A percentile compares a stretch with the other conserved stretches of the same genome.
Evolutionary conservation across 1,140 invertebrate genomes (phyloP).

Genomic region (Hyles euphorbiae): DNA sequence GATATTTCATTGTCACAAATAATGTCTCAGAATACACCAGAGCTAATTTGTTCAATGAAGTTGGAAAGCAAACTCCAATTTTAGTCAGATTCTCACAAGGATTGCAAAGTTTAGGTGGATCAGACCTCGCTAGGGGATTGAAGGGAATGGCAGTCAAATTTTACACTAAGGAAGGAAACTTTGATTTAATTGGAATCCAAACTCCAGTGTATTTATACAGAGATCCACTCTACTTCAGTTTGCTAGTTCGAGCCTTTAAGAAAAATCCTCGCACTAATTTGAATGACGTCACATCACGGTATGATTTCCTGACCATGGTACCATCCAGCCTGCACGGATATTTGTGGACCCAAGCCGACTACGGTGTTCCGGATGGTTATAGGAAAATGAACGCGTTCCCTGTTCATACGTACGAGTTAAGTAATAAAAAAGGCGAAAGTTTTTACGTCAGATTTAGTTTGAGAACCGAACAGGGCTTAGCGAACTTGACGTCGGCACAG

Average conservation of each 20-base stretch:
- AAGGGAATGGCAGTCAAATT: constrained; percentile 84
- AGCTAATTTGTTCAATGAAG: constrained; percentile 86
- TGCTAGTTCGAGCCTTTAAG: constrained; percentile 78
- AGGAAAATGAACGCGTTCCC: constrained; percentile 81
- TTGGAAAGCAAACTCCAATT: constrained; percentile 90
- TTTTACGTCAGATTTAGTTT: constrained; percentile 86
- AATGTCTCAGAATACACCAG: constrained; percentile 90
- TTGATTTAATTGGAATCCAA: constrained; percentile 79
- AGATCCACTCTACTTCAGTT: constrained; percentile 80
- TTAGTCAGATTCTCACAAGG: constrained; percentile 84
- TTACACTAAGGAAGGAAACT: constrained; percentile 86
- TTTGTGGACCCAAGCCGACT: constrained; percentile 88
- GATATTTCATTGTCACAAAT: constrained; percentile 94
- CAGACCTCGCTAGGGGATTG: constrained; percentile 82
- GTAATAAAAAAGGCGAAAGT: constrained; percentile 77
- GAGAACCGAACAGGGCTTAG: constrained; percentile 82
- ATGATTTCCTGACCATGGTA: constrained; percentile 89
- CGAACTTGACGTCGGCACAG: constrained; percentile 69
- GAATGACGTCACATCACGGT: constrained; percentile 87
- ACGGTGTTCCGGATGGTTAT: constrained; percentile 91
- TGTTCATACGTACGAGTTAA: constrained; percentile 82
- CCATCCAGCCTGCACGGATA: constrained; percentile 88
- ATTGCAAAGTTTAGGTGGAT: constrained; percentile 87
- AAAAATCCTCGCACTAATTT: constrained; percentile 82
- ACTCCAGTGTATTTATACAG: constrained; percentile 83